Percentiles rank a stretch among this genome's conserved stretches.
phyloP scores from a whole-genome alignment of 2,797 vertebrate genomes.

The Sorex maritimensis region DNA sequence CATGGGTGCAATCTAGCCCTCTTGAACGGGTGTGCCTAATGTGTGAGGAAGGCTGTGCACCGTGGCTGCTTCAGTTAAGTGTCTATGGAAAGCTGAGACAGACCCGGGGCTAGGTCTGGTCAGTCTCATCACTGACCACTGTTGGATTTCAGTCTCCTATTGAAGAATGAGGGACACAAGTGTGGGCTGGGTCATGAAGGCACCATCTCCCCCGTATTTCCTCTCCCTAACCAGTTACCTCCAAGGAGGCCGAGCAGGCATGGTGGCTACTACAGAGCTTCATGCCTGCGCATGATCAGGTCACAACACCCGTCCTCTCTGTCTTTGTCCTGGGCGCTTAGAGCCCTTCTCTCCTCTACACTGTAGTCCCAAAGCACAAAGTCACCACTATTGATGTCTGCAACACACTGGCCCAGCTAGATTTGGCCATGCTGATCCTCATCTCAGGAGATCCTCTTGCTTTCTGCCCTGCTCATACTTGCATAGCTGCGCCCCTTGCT shows the following conservation, averaged over 20 bases:
- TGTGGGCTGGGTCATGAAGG: background rate
- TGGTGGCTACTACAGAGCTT: fast-evolving
- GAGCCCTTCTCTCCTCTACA: background rate
- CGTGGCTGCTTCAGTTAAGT: background rate
- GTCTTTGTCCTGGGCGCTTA: background rate
- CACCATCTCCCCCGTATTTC: background rate
- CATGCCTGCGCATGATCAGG: background rate
- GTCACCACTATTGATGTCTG: background rate
- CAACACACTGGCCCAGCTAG: too few relatives aligned
- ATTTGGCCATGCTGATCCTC: background rate
- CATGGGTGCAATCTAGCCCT: background rate
- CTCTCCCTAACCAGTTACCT: background rate
- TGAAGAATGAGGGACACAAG: background rate
- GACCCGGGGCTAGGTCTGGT: background rate
- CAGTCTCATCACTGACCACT: fast-evolving
- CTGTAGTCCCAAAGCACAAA: background rate
- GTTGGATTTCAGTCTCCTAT: background rate
- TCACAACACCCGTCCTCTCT: background rate
- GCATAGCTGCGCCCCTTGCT: background rate
- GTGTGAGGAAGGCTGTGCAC: background rate
- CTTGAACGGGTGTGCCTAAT: background rate
- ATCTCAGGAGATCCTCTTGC: background rate
- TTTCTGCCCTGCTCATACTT: background rate
- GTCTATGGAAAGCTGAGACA: background rate
- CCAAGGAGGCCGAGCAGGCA: background rate